Evolutionary conservation across 2,113 vertebrate genomes (phyloP), one percentile per base, ranked within the genome.

Genomic region (Lamprologus tigripictilis): DNA sequence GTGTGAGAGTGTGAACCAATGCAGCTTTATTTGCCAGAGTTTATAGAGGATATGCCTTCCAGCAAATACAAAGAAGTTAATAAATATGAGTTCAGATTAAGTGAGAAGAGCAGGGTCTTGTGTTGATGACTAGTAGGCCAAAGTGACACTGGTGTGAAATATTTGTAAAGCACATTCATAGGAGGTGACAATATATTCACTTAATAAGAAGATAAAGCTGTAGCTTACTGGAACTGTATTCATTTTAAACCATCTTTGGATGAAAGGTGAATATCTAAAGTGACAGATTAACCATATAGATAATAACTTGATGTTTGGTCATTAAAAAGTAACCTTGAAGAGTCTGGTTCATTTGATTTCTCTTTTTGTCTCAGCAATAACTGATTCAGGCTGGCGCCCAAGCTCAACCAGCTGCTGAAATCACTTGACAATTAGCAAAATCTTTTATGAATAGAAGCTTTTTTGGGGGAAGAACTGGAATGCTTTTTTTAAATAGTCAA

Each of bases 401-500:
- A 49, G 2, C 26, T 78, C 26, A 78, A 78, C 71, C 71, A 78
- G 45, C 26, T 78, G 10, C 2, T 2, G 26, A 54, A n/a, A 40
- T 76, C 53, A 33, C 47, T 55, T 57, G 11, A 61, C 31, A n/a
- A 86, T 19, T 6, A 81, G 13, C 21, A 16, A 66, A 76, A 61
- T 80, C 2, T 11, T 61, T 49, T 54, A 19, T 19, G n/a, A 61
- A 23, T 9, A n/a, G 35, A 45, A 31, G 51, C 3, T 1, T 55
- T 89, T 78, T 28, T 1, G 19, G 9, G 16, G 13, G 19, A 80
- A n/a, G 17, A 55, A 54, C 5, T 26, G 35, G 84, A n/a, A 82
- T 4, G n/a, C 84, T 9, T 84, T 85, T 90, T 90, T 87, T 16
- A 88, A 88, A 58, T 83, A 14, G 47, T 40, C 40, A 23, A 35